Evolutionary conservation across 2,797 vertebrate species (phyloP), one percentile per base, ranked within the genome.

Genomic region (Rousettus madagascariensis): DNA sequence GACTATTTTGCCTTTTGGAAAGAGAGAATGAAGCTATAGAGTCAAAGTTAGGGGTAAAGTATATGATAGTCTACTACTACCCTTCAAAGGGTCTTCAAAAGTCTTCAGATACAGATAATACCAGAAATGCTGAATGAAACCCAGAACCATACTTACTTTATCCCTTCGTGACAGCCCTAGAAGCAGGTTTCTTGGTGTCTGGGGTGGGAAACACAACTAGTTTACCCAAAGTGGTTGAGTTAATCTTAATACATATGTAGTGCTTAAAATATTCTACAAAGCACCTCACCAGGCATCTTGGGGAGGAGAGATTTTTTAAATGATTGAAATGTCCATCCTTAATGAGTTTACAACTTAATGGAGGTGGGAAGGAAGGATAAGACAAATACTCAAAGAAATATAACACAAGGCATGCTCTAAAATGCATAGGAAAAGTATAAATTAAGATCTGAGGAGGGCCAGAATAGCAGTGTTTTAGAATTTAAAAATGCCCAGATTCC

Each of bases 331-430:
- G 26, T 57, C 55, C 86, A 5, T 68, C 59, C 43, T 84, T 68
- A 91, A 75, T 26, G 72, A 95, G 26, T 78, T 96, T 93, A 91
- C 17, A 75, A 38, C 9, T 77, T 86, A 71, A 43, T 87, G 26
- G 28, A 17, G 28, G 4, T 72, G 2, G 12, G 46, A 94, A 82
- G 24, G n/a, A 30, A 89, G 7, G 28, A 24, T 46, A 79, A 95
- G 28, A 86, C 16, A 93, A 77, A 89, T 87, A 82, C 33, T 33
- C 33, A 33, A 80, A 78, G 78, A 91, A 86, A 4, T 75, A 20
- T 72, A 94, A 46, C 30, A 61, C 16, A 89, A 82, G 38, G 0
- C 53, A 74, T 89, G 17, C 28, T 90, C 55, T 74, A 57, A 84
- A 90, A 84, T 28, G 28, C 17, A 74, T 63, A 74, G 46, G 33